Percentiles rank a stretch among this genome's conserved stretches.
These are phyloP conservation scores for Nothobranchius furzeri DNA, from an alignment of 2,113 vertebrate species.

Conservation along the genomic window DNA sequence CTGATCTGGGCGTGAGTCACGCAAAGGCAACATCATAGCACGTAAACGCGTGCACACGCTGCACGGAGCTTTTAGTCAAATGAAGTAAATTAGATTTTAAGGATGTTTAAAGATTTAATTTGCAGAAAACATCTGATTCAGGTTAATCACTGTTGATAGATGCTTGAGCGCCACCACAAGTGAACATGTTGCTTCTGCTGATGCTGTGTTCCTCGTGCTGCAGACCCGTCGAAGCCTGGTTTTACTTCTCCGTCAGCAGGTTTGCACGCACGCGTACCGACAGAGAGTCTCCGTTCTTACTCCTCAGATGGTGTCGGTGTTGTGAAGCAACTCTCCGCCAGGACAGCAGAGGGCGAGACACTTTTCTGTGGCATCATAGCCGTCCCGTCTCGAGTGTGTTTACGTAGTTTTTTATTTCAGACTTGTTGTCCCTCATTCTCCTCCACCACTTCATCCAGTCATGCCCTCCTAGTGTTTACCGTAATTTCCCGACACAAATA, in stretches of 20 bases:
- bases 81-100: constrained; percentile 91
- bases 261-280: too few relatives aligned
- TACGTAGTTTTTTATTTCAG: too few relatives aligned
- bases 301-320: too few relatives aligned
- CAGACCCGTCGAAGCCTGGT: not conserved
- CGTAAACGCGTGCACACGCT: constrained; percentile 53
- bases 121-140: constrained; percentile 73
- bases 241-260: not conserved
- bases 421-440: too few relatives aligned
- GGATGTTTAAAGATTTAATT: constrained; percentile 80
- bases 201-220: not conserved
- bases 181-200: constrained; percentile 10
- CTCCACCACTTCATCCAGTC: too few relatives aligned
- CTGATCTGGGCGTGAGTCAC: constrained; percentile 65
- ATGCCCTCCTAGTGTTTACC: too few relatives aligned
- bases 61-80: constrained; percentile 91
- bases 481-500: too few relatives aligned
- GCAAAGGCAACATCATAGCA: not conserved
- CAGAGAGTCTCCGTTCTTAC: too few relatives aligned
- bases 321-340: too few relatives aligned
- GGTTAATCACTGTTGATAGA: constrained; percentile 68
- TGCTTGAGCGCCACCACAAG: constrained; percentile 39
- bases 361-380: too few relatives aligned
- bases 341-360: too few relatives aligned
- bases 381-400: too few relatives aligned